These are phyloP conservation scores for Temnothorax curvispinosus DNA, from an alignment of 1,140 invertebrate species.

Conservation along the genomic window DNA sequence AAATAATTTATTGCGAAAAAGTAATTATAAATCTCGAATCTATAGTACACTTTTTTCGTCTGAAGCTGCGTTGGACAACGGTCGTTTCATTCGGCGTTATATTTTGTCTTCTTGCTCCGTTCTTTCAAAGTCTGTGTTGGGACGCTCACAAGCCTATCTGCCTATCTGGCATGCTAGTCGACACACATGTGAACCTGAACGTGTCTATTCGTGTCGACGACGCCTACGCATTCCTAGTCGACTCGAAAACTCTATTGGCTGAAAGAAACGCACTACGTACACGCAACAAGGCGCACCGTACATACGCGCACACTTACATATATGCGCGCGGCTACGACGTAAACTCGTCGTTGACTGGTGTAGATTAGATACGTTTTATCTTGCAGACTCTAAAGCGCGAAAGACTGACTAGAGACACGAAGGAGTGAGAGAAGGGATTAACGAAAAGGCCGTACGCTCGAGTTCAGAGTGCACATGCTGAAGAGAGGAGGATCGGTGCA, in stretches of 20 bases:
- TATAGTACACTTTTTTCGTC: neutral
- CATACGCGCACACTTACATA: neutral
- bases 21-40: neutral
- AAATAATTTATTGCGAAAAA: neutral
- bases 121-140: neutral
- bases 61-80: neutral
- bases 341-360: neutral
- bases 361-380: constrained; percentile 76
- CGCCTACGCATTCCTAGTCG: neutral
- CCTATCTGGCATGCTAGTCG: neutral
- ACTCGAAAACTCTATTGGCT: neutral
- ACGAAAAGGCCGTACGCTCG: constrained; percentile 40
- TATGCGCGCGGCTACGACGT: neutral
- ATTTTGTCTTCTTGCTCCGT: neutral
- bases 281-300: neutral
- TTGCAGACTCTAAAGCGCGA: constrained; percentile 56
- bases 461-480: constrained; percentile 72
- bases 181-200: neutral
- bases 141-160: neutral
- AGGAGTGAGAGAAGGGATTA: constrained; percentile 26
- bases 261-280: neutral
- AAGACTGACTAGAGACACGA: neutral
- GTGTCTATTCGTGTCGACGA: constrained; percentile 5
- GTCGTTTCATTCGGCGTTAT: neutral
- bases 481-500: constrained; percentile 37